Conservation (phyloP, 2,113 vertebrate species). For the Rynchops niger region DNA sequence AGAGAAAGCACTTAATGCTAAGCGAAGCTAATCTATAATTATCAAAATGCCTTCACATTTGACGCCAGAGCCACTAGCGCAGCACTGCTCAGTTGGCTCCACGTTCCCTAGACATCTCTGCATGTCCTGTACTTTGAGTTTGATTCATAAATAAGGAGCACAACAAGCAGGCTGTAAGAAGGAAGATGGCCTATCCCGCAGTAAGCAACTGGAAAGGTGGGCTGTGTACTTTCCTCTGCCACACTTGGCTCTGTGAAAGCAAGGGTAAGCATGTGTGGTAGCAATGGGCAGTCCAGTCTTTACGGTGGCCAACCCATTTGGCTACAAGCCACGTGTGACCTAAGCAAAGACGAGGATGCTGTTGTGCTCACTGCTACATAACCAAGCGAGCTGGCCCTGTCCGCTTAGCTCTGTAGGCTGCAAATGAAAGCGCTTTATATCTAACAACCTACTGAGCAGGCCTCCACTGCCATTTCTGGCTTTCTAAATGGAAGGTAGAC, state of each 20-base stretch:
- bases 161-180: background rate
- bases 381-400: background rate
- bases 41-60: background rate
- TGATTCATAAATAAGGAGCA: background rate
- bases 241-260: background rate
- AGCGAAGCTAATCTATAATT: background rate
- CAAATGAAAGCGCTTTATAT: background rate
- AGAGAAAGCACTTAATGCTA: background rate
- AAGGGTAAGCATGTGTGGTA: background rate
- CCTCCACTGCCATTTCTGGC: background rate
- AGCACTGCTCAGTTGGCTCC: background rate
- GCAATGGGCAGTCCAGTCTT: accelerated
- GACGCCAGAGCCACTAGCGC: background rate
- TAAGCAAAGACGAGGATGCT: background rate
- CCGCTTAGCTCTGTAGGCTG: background rate
- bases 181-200: background rate
- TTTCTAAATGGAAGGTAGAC: background rate
- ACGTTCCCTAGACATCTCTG: background rate
- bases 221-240: background rate
- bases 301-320: background rate
- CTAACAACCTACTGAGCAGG: background rate
- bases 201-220: background rate
- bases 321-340: background rate
- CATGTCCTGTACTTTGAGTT: background rate
- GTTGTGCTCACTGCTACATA: background rate